Evolutionary conservation across 2,113 vertebrate species (phyloP), one percentile per base, ranked within the genome.

Genomic region (Lanius ludovicianus): DNA sequence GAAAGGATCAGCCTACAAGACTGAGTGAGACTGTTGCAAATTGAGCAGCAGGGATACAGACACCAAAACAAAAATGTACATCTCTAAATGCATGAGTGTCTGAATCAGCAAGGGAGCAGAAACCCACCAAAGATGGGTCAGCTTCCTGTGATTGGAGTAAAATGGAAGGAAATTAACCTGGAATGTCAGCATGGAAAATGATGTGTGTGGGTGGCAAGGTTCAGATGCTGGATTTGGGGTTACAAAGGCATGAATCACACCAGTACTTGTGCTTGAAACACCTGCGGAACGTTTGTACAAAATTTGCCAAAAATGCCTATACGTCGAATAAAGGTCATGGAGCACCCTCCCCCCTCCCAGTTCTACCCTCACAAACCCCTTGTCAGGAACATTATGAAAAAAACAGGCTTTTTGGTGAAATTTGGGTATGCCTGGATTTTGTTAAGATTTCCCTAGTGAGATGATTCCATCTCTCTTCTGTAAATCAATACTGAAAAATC

Each of bases 241-340:
- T 64, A 96, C 84, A 94, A 91, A 96, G 85, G 89, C 69, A 96
- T 93, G 96, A 95, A 96, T 92, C 67, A 90, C 80, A 95, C 88
- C 76, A 91, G 70, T 92, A 91, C 84, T 97, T 97, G 97, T 97
- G 97, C 97, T 97, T 97, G 87, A 92, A 95, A 96, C 93, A 93
- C 57, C 86, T 92, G 96, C 5, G 7, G 88, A 87, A 81, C 18
- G 0, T 93, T 91, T 87, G 82, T 96, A 96, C 84, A 96, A 90
- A 96, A 93, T 89, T 78, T 87, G 76, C 83, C 93, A 75, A 81
- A 95, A 95, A 96, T 63, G 80, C 74, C 69, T 95, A 70, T 83
- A 90, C 0, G 76, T 95, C 7, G 0, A 88, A 90, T 73, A 93
- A 95, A 94, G 78, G 68, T 96, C 77, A 93, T 59, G 70, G 84